Base-by-base conservation (phyloP, 2,113 vertebrate genomes). In the Probosciger aterrimus region DNA sequence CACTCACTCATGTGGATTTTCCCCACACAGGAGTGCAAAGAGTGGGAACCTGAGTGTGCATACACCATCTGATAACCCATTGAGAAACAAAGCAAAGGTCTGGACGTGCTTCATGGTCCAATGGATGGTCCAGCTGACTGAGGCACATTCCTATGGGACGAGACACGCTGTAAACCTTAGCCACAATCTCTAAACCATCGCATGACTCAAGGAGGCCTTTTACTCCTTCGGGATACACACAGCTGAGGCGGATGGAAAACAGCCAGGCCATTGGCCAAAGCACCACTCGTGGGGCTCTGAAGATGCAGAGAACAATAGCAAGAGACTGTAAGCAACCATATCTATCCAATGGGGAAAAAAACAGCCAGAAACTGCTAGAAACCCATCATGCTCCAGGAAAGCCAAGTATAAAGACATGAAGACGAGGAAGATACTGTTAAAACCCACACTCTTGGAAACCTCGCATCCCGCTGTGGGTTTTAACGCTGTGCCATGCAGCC, bases 101-200 rank as follows among this genome's bases (percentile, higher is more conserved):
- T 88, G 84, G 88, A 33, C 2, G 4, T 8, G 41, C 73, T 60
- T 49, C 0, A 0, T 20, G 81, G 78, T 28, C 35, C 86, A 62
- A 28, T 2, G 11, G 77, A 65, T 57, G 2, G 11, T 43, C 37
- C 94, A 39, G 93, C 93, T 95, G 92, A 86, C 47, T n/a, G 83
- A 79, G 78, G 92, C 92, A 67, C 93, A 86, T 97, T 95, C 88
- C 95, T 71, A 18, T 31, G 88, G 19, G 83, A 31, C 53, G 3
- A 95, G 88, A 53, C 85, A 68, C 52, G 1, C 71, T 39, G 62
- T 49, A 59, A 88, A 74, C 4, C 7, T 78, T 13, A 57, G 39
- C 88, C 71, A 67, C 7, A 13, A 43, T 35, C 92, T 64, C 73
- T 33, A 50, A 92, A 57, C 73, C 93, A 55, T 28, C 0, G 3